phyloP scores from a whole-genome alignment of 2,113 vertebrate species.

The Meriones unguiculatus region DNA sequence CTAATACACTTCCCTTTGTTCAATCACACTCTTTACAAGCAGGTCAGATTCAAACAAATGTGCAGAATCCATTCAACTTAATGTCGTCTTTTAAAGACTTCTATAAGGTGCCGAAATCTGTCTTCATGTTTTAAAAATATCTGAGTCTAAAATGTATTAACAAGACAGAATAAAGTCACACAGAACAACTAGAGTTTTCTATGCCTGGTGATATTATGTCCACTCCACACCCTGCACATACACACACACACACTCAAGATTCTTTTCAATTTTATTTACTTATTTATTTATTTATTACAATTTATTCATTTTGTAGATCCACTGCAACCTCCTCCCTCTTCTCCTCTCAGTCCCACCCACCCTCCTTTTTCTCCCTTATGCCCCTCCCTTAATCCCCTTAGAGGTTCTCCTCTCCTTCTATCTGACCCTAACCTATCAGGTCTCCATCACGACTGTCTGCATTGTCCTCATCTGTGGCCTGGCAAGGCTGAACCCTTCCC shows the following conservation, averaged over 20 bases:
- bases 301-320: no score
- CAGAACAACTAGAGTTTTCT: background rate
- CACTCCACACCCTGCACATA: no score
- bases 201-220: background rate
- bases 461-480: no score
- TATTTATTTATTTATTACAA: no score
- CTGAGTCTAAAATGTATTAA: background rate
- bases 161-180: background rate
- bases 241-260: no score
- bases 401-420: background rate
- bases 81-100: constrained; percentile 51
- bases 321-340: no score
- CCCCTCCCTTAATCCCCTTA: background rate
- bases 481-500: no score
- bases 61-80: background rate
- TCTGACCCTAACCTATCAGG: no score
- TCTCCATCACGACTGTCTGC: no score
- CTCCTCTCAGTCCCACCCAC: background rate
- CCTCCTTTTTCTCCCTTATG: background rate
- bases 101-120: background rate
- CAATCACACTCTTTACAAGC: background rate
- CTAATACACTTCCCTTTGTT: background rate
- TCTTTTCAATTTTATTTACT: no score
- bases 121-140: background rate
- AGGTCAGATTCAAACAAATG: constrained; percentile 9